These are phyloP conservation scores for Zeuzera pyrina DNA, from an alignment of 2,888 invertebrate species.

Conservation along the genomic window DNA sequence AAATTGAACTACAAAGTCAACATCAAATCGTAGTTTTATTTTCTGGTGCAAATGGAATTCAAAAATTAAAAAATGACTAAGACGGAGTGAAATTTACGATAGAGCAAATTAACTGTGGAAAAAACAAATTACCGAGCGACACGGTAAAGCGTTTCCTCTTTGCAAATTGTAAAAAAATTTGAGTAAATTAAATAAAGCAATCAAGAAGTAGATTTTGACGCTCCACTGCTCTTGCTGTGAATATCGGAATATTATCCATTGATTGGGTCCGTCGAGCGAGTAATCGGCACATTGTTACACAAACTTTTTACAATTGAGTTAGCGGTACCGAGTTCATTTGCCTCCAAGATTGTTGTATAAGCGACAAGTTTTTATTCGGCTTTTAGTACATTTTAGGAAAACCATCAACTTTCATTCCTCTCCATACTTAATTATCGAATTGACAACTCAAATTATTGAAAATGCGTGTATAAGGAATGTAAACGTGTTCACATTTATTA, in stretches of 20 bases:
- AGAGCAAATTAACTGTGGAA: constrained; percentile 11
- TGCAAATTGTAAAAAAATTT: constrained; percentile 28
- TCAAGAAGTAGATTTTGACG: constrained; percentile 45
- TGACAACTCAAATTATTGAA: neutral
- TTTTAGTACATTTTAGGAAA: too few species aligned
- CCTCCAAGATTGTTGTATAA: constrained; percentile 32
- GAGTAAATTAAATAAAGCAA: constrained; percentile 62
- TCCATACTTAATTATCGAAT: too few species aligned
- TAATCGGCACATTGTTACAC: constrained; percentile 47
- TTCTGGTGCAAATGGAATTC: too few species aligned
- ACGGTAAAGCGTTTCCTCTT: constrained; percentile 28
- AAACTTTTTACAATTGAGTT: constrained; percentile 36
- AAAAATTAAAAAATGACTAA: neutral
- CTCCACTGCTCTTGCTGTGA: constrained; percentile 28
- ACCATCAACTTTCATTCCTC: too few species aligned
- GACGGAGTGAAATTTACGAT: neutral
- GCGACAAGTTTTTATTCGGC: constrained; percentile 6
- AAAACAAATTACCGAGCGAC: constrained; percentile 30
- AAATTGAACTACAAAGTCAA: too few species aligned
- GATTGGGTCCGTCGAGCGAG: constrained; percentile 36
- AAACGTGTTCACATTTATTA: constrained; percentile 20
- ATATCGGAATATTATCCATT: constrained; percentile 41
- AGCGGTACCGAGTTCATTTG: constrained; percentile 56
- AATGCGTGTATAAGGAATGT: neutral
- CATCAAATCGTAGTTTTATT: too few species aligned